Conservation (phyloP, 2,888 invertebrate species). For the Idaea dimidiata region DNA sequence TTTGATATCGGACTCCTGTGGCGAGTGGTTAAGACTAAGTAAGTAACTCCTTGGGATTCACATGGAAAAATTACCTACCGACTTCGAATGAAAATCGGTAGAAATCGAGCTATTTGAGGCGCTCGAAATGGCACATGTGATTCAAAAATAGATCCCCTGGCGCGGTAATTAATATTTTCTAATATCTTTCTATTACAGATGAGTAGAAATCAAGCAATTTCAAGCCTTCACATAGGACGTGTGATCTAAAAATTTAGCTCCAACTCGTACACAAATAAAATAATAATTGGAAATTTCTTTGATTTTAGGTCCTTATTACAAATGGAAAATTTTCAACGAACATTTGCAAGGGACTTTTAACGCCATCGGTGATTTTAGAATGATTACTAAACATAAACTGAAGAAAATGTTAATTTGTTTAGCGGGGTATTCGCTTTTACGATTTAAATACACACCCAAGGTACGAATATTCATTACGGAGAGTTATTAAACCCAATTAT, state of each 20-base stretch:
- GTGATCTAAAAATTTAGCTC: background rate
- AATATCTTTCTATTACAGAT: too few species aligned
- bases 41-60: too few species aligned
- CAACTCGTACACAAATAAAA: background rate
- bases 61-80: too few species aligned
- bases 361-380: slow-evolving; percentile 77
- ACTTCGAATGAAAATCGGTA: too few species aligned
- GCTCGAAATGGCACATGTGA: too few species aligned
- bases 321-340: slow-evolving; percentile 88
- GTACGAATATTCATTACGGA: slow-evolving; percentile 36
- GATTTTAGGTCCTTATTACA: slow-evolving; percentile 90
- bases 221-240: background rate
- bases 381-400: slow-evolving; percentile 81
- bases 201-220: background rate
- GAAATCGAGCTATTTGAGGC: too few species aligned
- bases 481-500: too few species aligned
- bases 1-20: too few species aligned
- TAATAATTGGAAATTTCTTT: slow-evolving; percentile 7
- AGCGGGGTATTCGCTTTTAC: slow-evolving; percentile 75
- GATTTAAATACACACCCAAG: slow-evolving; percentile 80
- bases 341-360: slow-evolving; percentile 82
- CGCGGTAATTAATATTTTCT: too few species aligned
- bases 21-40: too few species aligned
- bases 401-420: slow-evolving; percentile 81
- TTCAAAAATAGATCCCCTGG: too few species aligned